These are phyloP conservation scores for Cyprinella venusta DNA, from an alignment of 2,797 vertebrate genomes.

Conservation along the genomic window DNA sequence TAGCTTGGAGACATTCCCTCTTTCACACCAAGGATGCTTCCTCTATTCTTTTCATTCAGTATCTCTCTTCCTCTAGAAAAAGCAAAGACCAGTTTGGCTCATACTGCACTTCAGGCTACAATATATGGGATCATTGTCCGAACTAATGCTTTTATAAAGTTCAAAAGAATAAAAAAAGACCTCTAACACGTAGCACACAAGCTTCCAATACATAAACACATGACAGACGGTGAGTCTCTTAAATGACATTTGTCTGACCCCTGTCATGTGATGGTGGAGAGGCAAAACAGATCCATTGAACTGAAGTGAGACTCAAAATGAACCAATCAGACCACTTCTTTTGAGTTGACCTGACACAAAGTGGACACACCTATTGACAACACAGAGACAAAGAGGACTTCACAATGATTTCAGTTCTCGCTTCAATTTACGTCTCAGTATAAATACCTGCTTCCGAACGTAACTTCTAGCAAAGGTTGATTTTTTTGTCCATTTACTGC, in stretches of 20 bases:
- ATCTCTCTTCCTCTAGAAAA: background rate
- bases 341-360: constrained; percentile 23
- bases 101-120: background rate
- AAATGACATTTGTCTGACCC: constrained; percentile 25
- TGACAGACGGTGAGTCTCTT: background rate
- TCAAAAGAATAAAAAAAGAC: background rate
- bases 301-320: constrained; percentile 7
- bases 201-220: background rate
- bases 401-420: background rate
- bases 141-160: background rate
- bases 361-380: constrained; percentile 33
- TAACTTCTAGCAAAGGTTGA: background rate
- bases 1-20: background rate
- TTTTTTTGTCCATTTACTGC: background rate
- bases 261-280: background rate
- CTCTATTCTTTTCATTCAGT: constrained; percentile 8
- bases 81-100: background rate
- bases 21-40: background rate
- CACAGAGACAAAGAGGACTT: constrained; percentile 11
- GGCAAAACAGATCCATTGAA: constrained; percentile 12
- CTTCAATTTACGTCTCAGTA: background rate
- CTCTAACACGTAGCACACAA: too few species aligned
- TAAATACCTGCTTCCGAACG: background rate
- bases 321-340: background rate
- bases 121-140: background rate